Evolutionary conservation across 2,888 invertebrate genomes (phyloP).

Genomic region (Orchestes rusci): DNA sequence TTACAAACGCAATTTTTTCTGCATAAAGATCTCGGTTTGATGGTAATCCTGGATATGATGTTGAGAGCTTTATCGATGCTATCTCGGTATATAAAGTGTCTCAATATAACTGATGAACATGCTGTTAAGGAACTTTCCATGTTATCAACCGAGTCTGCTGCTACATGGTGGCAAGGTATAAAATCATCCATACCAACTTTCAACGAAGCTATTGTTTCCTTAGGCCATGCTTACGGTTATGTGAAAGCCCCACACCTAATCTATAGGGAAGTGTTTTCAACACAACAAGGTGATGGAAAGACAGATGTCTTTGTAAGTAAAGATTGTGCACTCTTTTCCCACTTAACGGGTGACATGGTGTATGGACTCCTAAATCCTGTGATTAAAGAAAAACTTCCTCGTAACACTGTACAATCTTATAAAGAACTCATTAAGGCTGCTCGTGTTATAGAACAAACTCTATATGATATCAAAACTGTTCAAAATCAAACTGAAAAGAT

Average conservation of each 20-base stretch:
- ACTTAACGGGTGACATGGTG: background rate
- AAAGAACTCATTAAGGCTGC: too few species aligned
- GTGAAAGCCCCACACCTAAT: background rate
- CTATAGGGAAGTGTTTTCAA: background rate
- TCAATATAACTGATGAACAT: slow-evolving; percentile 3
- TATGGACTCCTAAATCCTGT: too few species aligned
- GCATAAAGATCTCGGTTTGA: slow-evolving; percentile 6
- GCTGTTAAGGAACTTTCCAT: too few species aligned
- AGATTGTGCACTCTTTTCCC: background rate
- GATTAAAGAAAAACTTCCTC: too few species aligned
- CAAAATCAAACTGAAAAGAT: too few species aligned
- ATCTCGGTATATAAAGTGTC: slow-evolving; percentile 1
- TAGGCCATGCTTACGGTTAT: background rate
- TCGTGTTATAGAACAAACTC: too few species aligned
- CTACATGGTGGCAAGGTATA: slow-evolving; percentile 3
- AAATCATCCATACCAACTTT: background rate
- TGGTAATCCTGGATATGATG: slow-evolving; percentile 5
- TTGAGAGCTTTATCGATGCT: background rate
- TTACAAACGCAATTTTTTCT: too few species aligned
- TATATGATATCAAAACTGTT: too few species aligned
- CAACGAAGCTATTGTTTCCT: background rate
- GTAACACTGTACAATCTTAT: too few species aligned
- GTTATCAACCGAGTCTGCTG: background rate
- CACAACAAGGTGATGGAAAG: background rate
- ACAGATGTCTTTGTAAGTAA: background rate